phyloP scores from a whole-genome alignment of 2,888 invertebrate species.

The Tribolium freemani region DNA sequence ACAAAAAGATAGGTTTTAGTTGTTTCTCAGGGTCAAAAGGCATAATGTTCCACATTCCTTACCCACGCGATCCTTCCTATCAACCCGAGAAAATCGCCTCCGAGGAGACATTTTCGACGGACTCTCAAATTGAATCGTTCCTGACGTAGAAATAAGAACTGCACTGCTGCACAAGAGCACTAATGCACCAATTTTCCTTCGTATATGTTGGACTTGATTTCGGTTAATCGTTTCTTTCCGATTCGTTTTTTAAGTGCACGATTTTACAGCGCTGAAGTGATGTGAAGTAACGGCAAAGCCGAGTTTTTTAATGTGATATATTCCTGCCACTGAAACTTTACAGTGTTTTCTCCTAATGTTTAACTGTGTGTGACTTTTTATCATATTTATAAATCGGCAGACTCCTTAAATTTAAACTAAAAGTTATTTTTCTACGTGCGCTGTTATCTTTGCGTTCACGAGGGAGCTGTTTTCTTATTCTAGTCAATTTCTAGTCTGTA shows the following conservation, averaged over 20 bases:
- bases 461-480: constrained; percentile 40
- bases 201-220: constrained; percentile 39
- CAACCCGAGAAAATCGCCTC: constrained; percentile 2
- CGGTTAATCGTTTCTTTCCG: constrained; percentile 21
- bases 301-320: constrained; percentile 63
- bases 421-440: constrained; percentile 34
- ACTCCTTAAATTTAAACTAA: constrained; percentile 59
- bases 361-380: constrained; percentile 54
- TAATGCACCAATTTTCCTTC: constrained; percentile 50
- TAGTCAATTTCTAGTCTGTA: constrained; percentile 57
- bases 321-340: constrained; percentile 59
- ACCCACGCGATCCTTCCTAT: constrained; percentile 38
- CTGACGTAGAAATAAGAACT: constrained; percentile 50
- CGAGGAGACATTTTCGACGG: constrained; percentile 6
- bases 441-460: constrained; percentile 7
- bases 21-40: constrained; percentile 63
- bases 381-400: constrained; percentile 52
- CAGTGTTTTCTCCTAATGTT: constrained; percentile 54
- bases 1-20: constrained; percentile 53
- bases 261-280: constrained; percentile 49
- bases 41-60: constrained; percentile 54
- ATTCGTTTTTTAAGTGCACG: constrained; percentile 33
- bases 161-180: constrained; percentile 54
- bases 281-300: constrained; percentile 52
- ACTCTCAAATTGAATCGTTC: constrained; percentile 43